Base-by-base conservation (phyloP, 2,888 invertebrate genomes). In the Megaustenia siamemsis region DNA sequence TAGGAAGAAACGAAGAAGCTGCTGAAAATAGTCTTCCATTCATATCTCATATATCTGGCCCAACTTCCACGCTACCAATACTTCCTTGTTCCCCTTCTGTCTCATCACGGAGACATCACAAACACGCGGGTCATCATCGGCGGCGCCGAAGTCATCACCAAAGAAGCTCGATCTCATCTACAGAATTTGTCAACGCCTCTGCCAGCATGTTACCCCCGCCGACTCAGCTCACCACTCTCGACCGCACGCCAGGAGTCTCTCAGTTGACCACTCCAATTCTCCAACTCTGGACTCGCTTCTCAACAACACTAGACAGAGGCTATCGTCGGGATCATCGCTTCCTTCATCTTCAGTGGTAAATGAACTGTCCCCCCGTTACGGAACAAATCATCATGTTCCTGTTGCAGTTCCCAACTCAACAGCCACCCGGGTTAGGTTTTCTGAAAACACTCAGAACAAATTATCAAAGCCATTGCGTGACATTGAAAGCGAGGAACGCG, bases 331-430 rank as follows among this genome's bases (percentile, higher is more conserved):
- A 32, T 82, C 82, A n/a, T 77, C 81, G 21, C 77, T 83, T 0
- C 83, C 83, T n/a, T 85, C 86, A 12, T 83, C 83, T 28, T 73
- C 83, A 15, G 49, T 83, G 45, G 49, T 85, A 76, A 83, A 83
- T 45, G 83, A 83, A n/a, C 68, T 83, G 24, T 68, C 76, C 15
- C 21, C 66, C n/a, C n/a, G 40, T 0, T 60, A 40, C 10, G 78
- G 8, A 24, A 15, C 45, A 38, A 78, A 71, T 24, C 77, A 76
- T 32, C 76, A 76, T n/a, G 0, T 35, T 35, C 69, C 45, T 53
- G 24, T 53, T 12, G 43, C 53, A 10, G 60, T 43, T 32, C 15
- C 76, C 10, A 71, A 66, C 38, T 63, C 63, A 21, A 71, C 82
- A 53, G 10, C n/a, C 8, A 71, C 80, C 0, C 63, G 82, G 4